Evolutionary conservation across 1,140 invertebrate genomes (phyloP).

Genomic region (Ceratina australensis): DNA sequence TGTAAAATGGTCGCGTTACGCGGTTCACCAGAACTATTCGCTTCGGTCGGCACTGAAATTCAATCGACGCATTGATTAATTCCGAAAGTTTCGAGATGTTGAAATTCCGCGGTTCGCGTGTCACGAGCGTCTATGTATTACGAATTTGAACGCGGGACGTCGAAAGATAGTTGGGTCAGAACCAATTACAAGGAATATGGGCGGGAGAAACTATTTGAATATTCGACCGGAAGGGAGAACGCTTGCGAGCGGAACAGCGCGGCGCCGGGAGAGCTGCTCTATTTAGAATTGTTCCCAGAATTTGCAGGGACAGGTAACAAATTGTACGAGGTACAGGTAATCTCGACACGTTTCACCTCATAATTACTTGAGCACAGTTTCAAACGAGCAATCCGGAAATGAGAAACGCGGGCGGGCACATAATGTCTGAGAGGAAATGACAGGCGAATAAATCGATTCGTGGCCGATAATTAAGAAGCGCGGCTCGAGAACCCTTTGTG

Average conservation of each 20-base stretch:
- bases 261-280: neutral
- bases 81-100: neutral
- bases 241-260: slow-evolving; percentile 7
- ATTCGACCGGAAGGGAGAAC: slow-evolving; percentile 7
- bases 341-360: neutral
- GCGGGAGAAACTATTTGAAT: slow-evolving; percentile 21
- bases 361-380: slow-evolving; percentile 21
- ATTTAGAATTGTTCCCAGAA: slow-evolving; percentile 24
- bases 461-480: slow-evolving; percentile 16
- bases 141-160: neutral
- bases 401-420: neutral
- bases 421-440: neutral
- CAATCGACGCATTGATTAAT: neutral
- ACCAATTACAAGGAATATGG: slow-evolving; percentile 15
- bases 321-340: slow-evolving; percentile 6
- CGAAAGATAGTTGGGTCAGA: neutral
- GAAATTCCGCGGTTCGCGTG: neutral
- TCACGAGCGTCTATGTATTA: neutral
- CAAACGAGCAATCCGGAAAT: neutral
- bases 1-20: no score
- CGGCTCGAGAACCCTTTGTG: neutral
- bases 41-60: neutral
- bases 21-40: neutral
- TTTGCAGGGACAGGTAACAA: slow-evolving; percentile 22
- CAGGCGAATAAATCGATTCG: neutral